Base-by-base conservation (phyloP, 2,888 invertebrate species). In the Galerucella calmariensis region DNA sequence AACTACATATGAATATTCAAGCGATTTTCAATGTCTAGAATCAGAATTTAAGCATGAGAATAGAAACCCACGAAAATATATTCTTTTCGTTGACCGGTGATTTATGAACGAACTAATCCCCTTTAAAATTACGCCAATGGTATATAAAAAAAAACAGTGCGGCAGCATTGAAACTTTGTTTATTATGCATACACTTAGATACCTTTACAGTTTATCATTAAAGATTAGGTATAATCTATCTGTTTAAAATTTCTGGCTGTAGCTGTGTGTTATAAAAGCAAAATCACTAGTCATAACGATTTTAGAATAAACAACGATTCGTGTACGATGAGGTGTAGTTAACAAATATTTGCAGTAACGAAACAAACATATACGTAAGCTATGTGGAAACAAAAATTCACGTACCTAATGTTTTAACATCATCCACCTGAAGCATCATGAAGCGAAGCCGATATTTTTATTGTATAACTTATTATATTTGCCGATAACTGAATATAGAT, bases 161-260 rank as follows among this genome's bases (percentile, higher is more conserved):
- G 10, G 27, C 4, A 24, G n/a, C 44, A 14, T 69, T 27, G n/a
- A 27, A 63, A 63, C 44, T 51, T 51, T 63, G 63, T 70, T 70
- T 70, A 69, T 69, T 69, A 70, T 63, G 27, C 41, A 63, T 14
- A 44, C 62, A 70, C 70, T 69, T 69, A 48, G 16, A 61, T 67
- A 44, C 20, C 46, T 70, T 63, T 63, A 63, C 63, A 35, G 63
- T 70, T 63, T 70, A 70, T 53, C 53, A 69, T 69, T 62, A 70
- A 46, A 35, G 51, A 62, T 53, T n/a, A 56, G 46, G 68, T 68
- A 24, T 46, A 68, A 44, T 58, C 11, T 24, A 24, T 67, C 56
- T 67, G 67, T 56, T 67, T 53, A 56, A 56, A 27, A 58, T 44
- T 46, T 58, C 44, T 41, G 27, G 67, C 44, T 27, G 67, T 35